Evolutionary conservation across 1,140 invertebrate genomes (phyloP), one percentile per base, ranked within the genome.

Genomic region (Ladona fulva): DNA sequence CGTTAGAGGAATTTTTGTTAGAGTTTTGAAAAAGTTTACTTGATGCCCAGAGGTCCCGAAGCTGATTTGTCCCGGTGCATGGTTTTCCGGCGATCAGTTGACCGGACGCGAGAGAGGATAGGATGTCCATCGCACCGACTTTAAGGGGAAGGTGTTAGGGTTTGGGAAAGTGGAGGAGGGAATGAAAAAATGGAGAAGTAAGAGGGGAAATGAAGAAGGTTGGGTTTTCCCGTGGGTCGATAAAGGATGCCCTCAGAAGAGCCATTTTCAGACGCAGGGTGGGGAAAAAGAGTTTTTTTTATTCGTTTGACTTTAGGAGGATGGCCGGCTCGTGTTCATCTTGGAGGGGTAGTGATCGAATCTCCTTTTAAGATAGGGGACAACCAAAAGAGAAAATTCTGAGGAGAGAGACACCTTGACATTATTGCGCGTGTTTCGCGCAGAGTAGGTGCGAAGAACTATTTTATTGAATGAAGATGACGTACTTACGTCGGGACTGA

Each of bases 101-200:
- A 22, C 24, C 11, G 74, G 25, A 22, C 14, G 25, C 80, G 75
- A 80, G 66, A n/a, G 78, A 78, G 59, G 29, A 74, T 75, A 76
- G 77, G 76, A 29, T n/a, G 78, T 78, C 24, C n/a, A 16, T 19
- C 1, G 12, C 16, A 12, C 5, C 14, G 52, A 66, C 52, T 37
- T 37, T 8, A 22, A 22, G 52, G 52, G 52, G 52, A 66, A 22
- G 52, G 52, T 66, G 52, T 16, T 66, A 12, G 52, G 52, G 52
- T 16, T 16, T 66, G 52, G 52, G 12, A 66, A 22, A 66, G 44
- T 11, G 44, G 19, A 19, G n/a, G 52, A 66, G 52, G 52, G 52
- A 22, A 22, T 19, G 52, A 66, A 22, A 66, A 22, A 66, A 37
- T 37, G 29, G 29, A 37, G 29, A 37, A 37, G n/a, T n/a, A n/a